Evolutionary conservation across 1,140 invertebrate species (phyloP).

Genomic region (Ylistrum balloti): DNA sequence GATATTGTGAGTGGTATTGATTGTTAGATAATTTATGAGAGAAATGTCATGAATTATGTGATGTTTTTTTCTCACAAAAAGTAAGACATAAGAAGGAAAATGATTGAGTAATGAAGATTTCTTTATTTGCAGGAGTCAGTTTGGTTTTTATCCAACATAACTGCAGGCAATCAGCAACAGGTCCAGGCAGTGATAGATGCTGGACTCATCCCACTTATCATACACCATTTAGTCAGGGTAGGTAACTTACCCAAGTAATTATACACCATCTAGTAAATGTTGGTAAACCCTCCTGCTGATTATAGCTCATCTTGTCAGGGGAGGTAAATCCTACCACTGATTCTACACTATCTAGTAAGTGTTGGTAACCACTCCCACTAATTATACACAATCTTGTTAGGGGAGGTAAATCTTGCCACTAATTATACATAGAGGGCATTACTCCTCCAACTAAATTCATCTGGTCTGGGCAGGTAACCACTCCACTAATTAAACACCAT

Average conservation of each 20-base stretch:
- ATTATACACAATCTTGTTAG: conserved; percentile 95
- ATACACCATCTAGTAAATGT: conserved; percentile 94
- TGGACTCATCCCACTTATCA: conserved; percentile 95
- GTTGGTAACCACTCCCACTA: conserved; percentile 89
- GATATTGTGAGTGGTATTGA: no score
- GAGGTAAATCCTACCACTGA: conserved; percentile 91
- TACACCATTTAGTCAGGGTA: conserved; percentile 93
- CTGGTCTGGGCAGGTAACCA: conserved; percentile 63
- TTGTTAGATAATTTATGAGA: no score
- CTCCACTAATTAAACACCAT: conserved; percentile 97
- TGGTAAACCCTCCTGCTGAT: conserved; percentile 92
- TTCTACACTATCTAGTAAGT: conserved; percentile 94
- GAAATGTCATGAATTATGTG: no score
- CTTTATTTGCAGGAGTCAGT: conserved; percentile 91
- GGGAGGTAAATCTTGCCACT: conserved; percentile 81
- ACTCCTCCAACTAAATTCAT: no score
- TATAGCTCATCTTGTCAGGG: conserved; percentile 93
- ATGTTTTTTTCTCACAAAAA: no score
- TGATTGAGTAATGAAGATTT: neutral
- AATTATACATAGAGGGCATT: no score
- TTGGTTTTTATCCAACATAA: conserved; percentile 99
- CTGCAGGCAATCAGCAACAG: conserved; percentile 98
- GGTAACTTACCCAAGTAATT: conserved; percentile 93
- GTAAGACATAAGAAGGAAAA: no score
- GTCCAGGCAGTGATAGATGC: conserved; percentile 99